Evolutionary conservation across 1,140 invertebrate species (phyloP), one percentile per base, ranked within the genome.

Genomic region (Cydia strobilella): DNA sequence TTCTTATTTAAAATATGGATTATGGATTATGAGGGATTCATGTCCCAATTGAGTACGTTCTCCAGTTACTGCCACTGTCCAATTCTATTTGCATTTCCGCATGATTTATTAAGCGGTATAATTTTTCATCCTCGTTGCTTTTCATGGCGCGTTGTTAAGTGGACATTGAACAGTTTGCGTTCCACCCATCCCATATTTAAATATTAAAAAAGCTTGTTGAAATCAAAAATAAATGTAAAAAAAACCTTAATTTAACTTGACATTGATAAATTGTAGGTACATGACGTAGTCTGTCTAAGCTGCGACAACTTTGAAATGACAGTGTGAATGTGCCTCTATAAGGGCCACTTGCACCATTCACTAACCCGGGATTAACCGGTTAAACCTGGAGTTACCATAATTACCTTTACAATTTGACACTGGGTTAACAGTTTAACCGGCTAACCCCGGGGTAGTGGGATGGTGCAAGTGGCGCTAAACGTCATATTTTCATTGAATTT

Each of bases 71-170:
- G 54, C 20, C 20, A 3, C 54, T 23, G 54, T 59, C 54, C 54
- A 59, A 59, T 23, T 76, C 77, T 72, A 76, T 77, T 76, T 77
- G 76, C 73, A 78, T 80, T 75, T 35, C 35, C 48, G 51, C 15
- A 69, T 79, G 74, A 78, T 75, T 77, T 77, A 82, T 78, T 75
- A n/a, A 13, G 73, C 71, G 39, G 54, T 42, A 66, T 73, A 80
- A 82, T 80, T 82, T 82, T 82, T 80, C 75, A 80, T 79, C 75
- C 76, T 63, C 51, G 74, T 71, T 63, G 72, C 73, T 77, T 80
- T 79, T 75, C 75, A 71, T 74, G 45, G 51, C 51, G 65, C 54
- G 73, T 73, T 75, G 77, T 77, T 71, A 72, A 80, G 77, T 79
- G 79, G 54, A 77, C 77, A 80, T 75, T 79, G 79, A 45, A 77